phyloP scores from a whole-genome alignment of 2,797 vertebrate genomes.

The Anabas testudineus region DNA sequence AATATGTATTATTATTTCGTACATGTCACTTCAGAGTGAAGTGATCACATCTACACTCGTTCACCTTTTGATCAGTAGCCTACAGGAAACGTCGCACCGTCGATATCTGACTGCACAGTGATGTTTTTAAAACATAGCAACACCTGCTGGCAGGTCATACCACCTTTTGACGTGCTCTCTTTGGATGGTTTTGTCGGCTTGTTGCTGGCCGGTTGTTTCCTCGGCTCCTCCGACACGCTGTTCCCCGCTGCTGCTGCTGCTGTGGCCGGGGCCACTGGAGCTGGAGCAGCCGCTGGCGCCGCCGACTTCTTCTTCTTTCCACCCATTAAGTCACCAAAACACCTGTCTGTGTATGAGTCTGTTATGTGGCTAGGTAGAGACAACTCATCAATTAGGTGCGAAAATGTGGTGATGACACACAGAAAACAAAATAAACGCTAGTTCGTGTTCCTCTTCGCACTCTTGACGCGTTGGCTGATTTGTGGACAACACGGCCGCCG shows the following conservation, averaged over 20 bases:
- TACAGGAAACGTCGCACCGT: neutral
- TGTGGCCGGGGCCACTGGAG: constrained; percentile 32
- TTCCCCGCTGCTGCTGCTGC: constrained; percentile 46
- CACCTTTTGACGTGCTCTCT: constrained; percentile 85
- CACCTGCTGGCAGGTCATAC: neutral
- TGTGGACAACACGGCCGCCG: constrained; percentile 56
- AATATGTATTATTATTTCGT: too few species aligned
- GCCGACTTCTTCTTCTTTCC: constrained; percentile 86
- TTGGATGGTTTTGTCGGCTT: constrained; percentile 72
- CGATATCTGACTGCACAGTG: neutral
- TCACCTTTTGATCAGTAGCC: neutral
- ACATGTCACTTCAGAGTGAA: neutral
- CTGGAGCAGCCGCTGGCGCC: constrained; percentile 30
- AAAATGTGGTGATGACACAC: too few species aligned
- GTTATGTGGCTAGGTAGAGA: neutral
- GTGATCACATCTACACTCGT: neutral
- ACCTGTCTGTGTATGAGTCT: neutral
- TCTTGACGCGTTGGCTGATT: neutral
- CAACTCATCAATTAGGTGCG: constrained; percentile 13
- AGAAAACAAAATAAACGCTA: neutral
- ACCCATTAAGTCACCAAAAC: constrained; percentile 70
- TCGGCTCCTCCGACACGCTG: constrained; percentile 68
- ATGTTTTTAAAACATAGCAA: neutral
- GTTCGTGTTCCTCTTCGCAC: neutral
- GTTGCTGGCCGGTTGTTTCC: constrained; percentile 64